Base-by-base conservation (phyloP, 2,888 invertebrate species). In the Sympetrum striolatum region DNA sequence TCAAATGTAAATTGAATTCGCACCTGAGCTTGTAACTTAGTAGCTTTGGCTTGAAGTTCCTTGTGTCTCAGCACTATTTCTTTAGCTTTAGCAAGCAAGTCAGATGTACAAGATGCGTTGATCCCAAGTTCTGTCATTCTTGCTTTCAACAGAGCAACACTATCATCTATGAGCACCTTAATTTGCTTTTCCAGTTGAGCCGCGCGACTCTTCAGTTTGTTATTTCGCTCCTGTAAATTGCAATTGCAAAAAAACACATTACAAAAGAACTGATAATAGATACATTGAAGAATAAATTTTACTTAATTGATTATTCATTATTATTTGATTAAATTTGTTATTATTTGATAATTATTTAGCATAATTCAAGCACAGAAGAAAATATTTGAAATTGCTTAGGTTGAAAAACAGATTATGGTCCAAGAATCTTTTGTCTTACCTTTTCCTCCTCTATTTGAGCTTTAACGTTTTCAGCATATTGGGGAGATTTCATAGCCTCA, bases 161-260 rank as follows among this genome's bases (percentile, higher is more conserved):
- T 98, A 93, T 99, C 98, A 92, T 97, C 97, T 92, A 98, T 98
- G 91, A 99, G 94, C 91, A 98, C 97, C 93, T 97, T 97, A 91
- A 99, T 98, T 95, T 98, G 98, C 93, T 98, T 98, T 93, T 98
- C 98, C 92, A 99, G 94, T 94, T 98, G 98, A n/a, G 97, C 97
- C 80, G 97, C 97, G 91, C 98, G 96, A 91, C 96, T 97, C 93
- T 97, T 97, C 91, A 98, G 94, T 92, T 97, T 96, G 92, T 96
- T 96, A 94, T 98, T 98, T 91, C 97, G 95, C 93, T 97, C 97
- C 95, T 96, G 94, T 90, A 93, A 93, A 92, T 92, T 39, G 53
- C 3, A 53, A 15, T 18, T 18, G 2, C 15, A 53, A 18, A 8
- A 44, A 18, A 2, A 18, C 5, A 6, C 5, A 53, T 3, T 15